A percentile compares a stretch with the other conserved stretches of the same genome.
These are phyloP conservation scores for Gymnocephalus cernua DNA, from an alignment of 2,113 vertebrate genomes.

Conservation along the genomic window DNA sequence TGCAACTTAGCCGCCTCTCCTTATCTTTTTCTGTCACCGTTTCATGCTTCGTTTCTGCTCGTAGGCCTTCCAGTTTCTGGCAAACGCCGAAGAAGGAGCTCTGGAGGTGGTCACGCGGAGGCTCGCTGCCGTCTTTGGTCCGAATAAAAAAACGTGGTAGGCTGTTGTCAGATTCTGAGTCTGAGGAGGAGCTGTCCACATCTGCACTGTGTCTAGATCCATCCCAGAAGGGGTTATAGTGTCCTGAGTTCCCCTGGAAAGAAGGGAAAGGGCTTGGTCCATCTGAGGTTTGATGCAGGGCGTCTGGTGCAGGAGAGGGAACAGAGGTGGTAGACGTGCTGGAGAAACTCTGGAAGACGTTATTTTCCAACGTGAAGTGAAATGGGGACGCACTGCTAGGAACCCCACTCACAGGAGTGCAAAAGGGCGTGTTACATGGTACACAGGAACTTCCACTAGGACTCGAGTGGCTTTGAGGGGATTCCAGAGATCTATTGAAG, in stretches of 20 bases:
- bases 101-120: slow-evolving; percentile 90
- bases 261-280: slow-evolving; percentile 77
- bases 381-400: slow-evolving; percentile 81
- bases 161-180: slow-evolving; percentile 75
- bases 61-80: slow-evolving; percentile 90
- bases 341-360: slow-evolving; percentile 80
- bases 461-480: slow-evolving; percentile 88
- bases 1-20: slow-evolving; percentile 57
- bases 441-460: slow-evolving; percentile 89
- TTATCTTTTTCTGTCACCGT: slow-evolving; percentile 37
- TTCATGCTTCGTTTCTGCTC: slow-evolving; percentile 71
- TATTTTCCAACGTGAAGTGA: slow-evolving; percentile 81
- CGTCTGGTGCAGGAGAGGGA: slow-evolving; percentile 67
- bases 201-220: slow-evolving; percentile 75
- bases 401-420: slow-evolving; percentile 89
- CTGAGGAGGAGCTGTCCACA: slow-evolving; percentile 77
- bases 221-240: slow-evolving; percentile 93
- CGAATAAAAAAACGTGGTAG: slow-evolving; percentile 86
- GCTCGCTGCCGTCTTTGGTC: slow-evolving; percentile 83
- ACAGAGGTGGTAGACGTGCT: slow-evolving; percentile 65
- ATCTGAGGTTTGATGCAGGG: slow-evolving; percentile 59
- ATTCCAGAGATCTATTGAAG: slow-evolving; percentile 87
- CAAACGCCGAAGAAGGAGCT: slow-evolving; percentile 91
- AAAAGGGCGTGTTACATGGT: slow-evolving; percentile 91
- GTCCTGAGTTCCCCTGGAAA: slow-evolving; percentile 86